Evolutionary conservation across 2,888 invertebrate genomes (phyloP).

Genomic region (Odontomyia ornata): DNA sequence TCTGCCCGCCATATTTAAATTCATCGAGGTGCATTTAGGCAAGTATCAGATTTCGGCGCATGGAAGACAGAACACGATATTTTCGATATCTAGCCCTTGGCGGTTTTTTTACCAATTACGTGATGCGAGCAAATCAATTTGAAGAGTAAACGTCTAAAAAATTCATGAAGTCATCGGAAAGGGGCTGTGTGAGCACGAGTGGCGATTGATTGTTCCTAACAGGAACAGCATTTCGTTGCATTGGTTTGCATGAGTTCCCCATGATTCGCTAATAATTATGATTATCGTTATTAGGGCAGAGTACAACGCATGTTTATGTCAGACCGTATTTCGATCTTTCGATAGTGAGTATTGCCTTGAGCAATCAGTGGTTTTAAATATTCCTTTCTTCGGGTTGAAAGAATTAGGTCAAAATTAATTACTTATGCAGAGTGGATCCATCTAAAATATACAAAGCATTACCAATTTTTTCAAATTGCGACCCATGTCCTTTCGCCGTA

Average conservation of each 20-base stretch:
- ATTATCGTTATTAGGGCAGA: conserved; percentile 59
- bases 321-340: conserved; percentile 53
- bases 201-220: conserved; percentile 35
- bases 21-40: conserved; percentile 2
- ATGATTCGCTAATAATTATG: conserved; percentile 57
- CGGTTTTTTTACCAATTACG: conserved; percentile 15
- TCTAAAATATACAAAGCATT: too few species aligned
- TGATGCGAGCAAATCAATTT: conserved; percentile 21
- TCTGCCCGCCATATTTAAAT: conserved; percentile 18
- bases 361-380: not conserved
- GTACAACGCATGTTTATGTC: conserved; percentile 58
- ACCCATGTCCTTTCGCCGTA: too few species aligned
- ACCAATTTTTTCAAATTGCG: too few species aligned
- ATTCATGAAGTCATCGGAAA: not conserved
- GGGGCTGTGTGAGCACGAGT: not conserved
- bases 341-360: conserved; percentile 49
- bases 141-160: not conserved
- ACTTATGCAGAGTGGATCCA: too few species aligned
- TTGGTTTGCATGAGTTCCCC: not conserved
- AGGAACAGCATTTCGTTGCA: not conserved
- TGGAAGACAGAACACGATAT: not conserved
- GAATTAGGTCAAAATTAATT: too few species aligned
- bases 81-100: conserved; percentile 32
- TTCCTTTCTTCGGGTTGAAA: too few species aligned
- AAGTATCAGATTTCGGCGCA: conserved; percentile 23